Conservation (phyloP, 2,113 vertebrate species). For the Callorhinus ursinus region DNA sequence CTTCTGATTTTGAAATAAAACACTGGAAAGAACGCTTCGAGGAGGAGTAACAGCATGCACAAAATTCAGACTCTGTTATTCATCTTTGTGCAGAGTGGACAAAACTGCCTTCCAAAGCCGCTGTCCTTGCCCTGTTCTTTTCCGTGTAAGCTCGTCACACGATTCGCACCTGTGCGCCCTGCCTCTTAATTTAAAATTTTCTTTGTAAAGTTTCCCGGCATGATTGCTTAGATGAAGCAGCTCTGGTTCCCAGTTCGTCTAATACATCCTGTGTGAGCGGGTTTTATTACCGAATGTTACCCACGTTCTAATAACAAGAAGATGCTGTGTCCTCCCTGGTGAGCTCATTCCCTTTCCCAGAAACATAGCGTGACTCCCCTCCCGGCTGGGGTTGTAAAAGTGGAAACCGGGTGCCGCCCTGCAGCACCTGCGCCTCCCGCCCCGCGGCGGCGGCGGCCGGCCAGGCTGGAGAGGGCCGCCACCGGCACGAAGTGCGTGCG, state of each 20-base stretch:
- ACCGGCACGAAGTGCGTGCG: constrained; percentile 73
- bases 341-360: constrained; percentile 39
- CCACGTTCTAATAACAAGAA: constrained; percentile 21
- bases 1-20: constrained; percentile 22
- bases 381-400: constrained; percentile 18
- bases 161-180: not conserved
- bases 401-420: constrained; percentile 56
- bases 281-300: not conserved
- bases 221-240: not conserved
- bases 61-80: not conserved
- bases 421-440: constrained; percentile 64
- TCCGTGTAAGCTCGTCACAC: not conserved
- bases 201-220: not conserved
- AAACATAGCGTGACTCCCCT: constrained; percentile 67
- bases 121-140: not conserved
- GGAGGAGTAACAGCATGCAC: not conserved
- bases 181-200: not conserved
- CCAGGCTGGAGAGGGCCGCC: not conserved
- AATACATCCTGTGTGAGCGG: not conserved
- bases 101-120: not conserved
- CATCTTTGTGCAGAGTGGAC: not conserved
- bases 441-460: not conserved
- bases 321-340: not conserved
- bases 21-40: not conserved
- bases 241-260: not conserved